Evolutionary conservation across 2,888 invertebrate genomes (phyloP), one percentile per base, ranked within the genome.

Genomic region (Xiphydria camelus): DNA sequence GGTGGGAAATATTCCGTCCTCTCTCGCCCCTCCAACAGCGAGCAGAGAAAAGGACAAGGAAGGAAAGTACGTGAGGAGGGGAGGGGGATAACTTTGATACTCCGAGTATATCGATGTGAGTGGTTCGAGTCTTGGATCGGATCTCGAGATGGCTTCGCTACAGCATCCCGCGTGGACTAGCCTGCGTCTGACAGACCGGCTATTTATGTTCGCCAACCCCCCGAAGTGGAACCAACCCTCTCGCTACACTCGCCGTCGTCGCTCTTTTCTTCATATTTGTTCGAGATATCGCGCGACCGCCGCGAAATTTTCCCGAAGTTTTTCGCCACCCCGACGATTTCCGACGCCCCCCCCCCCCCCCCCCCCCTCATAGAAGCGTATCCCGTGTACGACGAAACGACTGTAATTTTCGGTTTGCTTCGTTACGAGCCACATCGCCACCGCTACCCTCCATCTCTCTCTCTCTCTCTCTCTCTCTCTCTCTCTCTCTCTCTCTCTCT

Each of bases 181-280:
- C 32, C 45, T 58, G 58, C 34, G 47, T 29, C 48, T 55, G 61
- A 59, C 61, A 44, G 41, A 25, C 34, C 4, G 35, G 33, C 49
- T 57, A 58, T 61, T 58, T 53, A 62, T 54, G 53, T 53, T 44
- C 40, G 2, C 33, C 19, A 36, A 43, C 31, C 39, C 31, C 22
- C 2, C 15, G 45, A 31, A 35, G 41, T 37, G 29, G 29, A 37
- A 14, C 43, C 29, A 23, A n/a, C 22, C 46, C 7, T 6, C 29
- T 15, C 51, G 45, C 45, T 41, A 45, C 49, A 49, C 51, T 47
- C 45, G 48, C 42, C 51, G 48, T 47, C 42, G 46, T 45, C 40
- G 37, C 36, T 12, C 32, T 41, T 41, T 19, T 17, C 14, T 33
- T 20, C 22, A 35, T 25, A 40, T 45, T 40, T 35, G 10, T 22